Conservation (phyloP, 2,113 vertebrate species). For the Pteruthius melanotis region DNA sequence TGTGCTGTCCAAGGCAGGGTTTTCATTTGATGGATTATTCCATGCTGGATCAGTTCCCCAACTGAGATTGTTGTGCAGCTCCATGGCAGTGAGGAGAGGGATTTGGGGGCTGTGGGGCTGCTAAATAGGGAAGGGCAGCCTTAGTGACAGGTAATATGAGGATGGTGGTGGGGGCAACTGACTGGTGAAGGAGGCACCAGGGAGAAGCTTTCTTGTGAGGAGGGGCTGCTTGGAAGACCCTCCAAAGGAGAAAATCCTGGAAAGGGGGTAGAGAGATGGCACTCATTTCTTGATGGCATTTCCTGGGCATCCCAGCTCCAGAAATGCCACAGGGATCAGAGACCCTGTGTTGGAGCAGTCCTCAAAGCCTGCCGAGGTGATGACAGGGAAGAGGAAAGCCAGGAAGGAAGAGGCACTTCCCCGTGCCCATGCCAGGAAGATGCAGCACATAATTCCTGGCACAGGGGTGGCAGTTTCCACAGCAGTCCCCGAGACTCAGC, state of each 20-base stretch:
- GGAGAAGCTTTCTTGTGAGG: background rate
- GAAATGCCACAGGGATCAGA: background rate
- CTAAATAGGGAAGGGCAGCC: background rate
- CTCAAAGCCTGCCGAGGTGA: background rate
- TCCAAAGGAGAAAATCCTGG: background rate
- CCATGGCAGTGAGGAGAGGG: background rate
- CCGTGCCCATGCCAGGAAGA: rapidly evolving
- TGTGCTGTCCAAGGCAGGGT: background rate
- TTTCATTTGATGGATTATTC: background rate
- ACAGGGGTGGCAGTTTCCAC: background rate
- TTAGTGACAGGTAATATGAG: background rate
- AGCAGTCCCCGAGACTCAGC: background rate
- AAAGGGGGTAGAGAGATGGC: background rate
- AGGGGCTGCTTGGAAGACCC: background rate
- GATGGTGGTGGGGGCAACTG: background rate
- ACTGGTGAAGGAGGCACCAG: background rate
- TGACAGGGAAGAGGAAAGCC: background rate
- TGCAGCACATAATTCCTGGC: background rate
- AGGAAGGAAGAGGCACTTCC: background rate
- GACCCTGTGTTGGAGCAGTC: background rate
- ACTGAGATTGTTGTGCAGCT: background rate
- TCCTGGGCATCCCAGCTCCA: background rate
- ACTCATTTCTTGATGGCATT: background rate
- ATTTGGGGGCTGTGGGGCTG: background rate
- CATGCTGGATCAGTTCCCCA: background rate